Percentiles rank a stretch among this genome's conserved stretches.
phyloP scores from a whole-genome alignment of 2,797 vertebrate species.

The Cossypha heuglini region DNA sequence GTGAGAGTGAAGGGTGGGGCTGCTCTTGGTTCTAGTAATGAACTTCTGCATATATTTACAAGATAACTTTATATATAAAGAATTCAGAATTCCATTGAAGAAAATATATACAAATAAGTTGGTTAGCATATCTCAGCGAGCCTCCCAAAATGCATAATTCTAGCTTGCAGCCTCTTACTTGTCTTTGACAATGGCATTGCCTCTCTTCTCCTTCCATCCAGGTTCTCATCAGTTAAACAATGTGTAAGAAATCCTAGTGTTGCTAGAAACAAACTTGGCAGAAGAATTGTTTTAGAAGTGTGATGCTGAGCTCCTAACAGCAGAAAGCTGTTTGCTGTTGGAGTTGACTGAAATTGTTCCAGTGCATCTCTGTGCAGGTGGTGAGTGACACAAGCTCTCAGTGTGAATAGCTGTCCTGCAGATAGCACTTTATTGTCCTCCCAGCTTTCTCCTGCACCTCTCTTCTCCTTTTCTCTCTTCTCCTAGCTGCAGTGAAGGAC shows the following conservation, averaged over 20 bases:
- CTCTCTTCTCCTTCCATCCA: neutral
- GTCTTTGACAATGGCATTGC: neutral
- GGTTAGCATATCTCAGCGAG: neutral
- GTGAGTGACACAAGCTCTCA: neutral
- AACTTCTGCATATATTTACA: neutral
- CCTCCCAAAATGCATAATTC: neutral
- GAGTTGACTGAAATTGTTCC: constrained; percentile 17
- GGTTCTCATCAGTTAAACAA: neutral
- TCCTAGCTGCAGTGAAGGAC: neutral
- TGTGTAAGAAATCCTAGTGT: neutral
- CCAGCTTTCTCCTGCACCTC: neutral
- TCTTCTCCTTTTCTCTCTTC: neutral
- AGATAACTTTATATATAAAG: neutral
- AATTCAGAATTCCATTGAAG: neutral
- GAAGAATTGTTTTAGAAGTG: neutral
- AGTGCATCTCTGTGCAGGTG: neutral
- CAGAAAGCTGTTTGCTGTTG: constrained; percentile 17
- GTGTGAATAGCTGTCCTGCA: neutral
- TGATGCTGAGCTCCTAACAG: neutral
- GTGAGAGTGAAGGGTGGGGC: neutral
- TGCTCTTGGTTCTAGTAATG: neutral
- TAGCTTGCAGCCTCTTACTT: neutral
- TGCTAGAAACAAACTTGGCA: constrained; percentile 2
- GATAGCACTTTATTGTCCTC: neutral
- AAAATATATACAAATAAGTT: neutral